phyloP scores from a whole-genome alignment of 2,888 invertebrate genomes.

The Acanthosepion lycidas region DNA sequence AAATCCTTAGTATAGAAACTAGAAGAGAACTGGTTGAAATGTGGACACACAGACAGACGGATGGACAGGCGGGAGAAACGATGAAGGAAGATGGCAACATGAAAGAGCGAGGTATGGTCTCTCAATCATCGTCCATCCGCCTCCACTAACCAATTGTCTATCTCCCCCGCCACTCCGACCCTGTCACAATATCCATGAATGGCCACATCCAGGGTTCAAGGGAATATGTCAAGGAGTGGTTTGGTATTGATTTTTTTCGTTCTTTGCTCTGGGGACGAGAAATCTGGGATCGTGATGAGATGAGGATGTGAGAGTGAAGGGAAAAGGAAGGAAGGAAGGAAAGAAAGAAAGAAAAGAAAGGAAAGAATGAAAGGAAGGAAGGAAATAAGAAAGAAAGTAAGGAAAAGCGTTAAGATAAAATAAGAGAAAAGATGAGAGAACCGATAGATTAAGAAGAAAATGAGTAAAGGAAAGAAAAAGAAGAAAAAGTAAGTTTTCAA shows the following conservation, averaged over 20 bases:
- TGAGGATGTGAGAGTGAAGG: background rate
- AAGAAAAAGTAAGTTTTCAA: no score
- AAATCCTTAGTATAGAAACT: background rate
- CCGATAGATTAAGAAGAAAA: no score
- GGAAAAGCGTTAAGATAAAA: background rate
- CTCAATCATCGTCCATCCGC: background rate
- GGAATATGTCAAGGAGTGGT: conserved; percentile 22
- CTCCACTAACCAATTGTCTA: background rate
- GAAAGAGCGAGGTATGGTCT: background rate
- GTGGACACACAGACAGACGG: conserved; percentile 13
- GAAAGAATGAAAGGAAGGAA: background rate
- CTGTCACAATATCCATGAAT: conserved; percentile 8
- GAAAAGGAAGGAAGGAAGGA: background rate
- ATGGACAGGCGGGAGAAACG: background rate
- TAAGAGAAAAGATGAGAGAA: background rate
- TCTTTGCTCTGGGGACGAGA: background rate
- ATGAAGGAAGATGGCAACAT: background rate
- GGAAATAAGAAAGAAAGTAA: background rate
- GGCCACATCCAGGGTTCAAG: background rate
- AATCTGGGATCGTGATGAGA: background rate
- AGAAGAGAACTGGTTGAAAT: background rate
- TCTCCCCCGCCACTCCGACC: background rate
- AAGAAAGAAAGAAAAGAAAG: background rate
- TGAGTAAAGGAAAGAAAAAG: no score
- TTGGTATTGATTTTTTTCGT: background rate